Conservation (phyloP, 2,888 invertebrate genomes). For the Harpalus rubripes region DNA sequence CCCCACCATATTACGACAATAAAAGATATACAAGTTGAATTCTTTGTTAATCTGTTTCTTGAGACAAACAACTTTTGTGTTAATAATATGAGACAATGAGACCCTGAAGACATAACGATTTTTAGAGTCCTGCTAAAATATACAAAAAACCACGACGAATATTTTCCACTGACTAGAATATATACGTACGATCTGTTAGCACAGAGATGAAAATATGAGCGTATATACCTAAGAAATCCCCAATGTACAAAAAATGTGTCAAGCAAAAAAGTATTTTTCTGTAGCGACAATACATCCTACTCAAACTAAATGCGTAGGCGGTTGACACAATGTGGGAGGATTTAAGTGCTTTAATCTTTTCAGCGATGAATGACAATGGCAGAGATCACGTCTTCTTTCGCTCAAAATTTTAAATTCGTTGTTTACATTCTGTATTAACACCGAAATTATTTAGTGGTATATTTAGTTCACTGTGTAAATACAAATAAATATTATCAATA, state of each 20-base stretch:
- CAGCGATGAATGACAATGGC: background rate
- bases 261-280: slow-evolving; percentile 46
- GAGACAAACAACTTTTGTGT: too few species aligned
- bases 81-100: too few species aligned
- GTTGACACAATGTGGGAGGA: background rate
- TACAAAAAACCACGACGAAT: background rate
- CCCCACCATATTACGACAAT: too few species aligned
- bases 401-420: background rate
- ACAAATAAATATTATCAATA: too few species aligned
- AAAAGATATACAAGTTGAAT: too few species aligned
- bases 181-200: slow-evolving; percentile 39
- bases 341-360: slow-evolving; percentile 48
- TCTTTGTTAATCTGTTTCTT: too few species aligned
- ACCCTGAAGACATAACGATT: too few species aligned
- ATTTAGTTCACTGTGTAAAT: too few species aligned
- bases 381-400: background rate
- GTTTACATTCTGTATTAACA: background rate
- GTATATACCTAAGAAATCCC: slow-evolving; percentile 50
- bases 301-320: slow-evolving; percentile 9
- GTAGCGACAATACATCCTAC: slow-evolving; percentile 44
- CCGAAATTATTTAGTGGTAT: too few species aligned
- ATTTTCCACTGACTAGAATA: background rate
- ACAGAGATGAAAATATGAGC: slow-evolving; percentile 45
- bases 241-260: slow-evolving; percentile 51
- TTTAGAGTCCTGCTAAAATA: background rate